phyloP scores from a whole-genome alignment of 92 coral and sea anemone species.

The Chrysogorgia sp. region DNA sequence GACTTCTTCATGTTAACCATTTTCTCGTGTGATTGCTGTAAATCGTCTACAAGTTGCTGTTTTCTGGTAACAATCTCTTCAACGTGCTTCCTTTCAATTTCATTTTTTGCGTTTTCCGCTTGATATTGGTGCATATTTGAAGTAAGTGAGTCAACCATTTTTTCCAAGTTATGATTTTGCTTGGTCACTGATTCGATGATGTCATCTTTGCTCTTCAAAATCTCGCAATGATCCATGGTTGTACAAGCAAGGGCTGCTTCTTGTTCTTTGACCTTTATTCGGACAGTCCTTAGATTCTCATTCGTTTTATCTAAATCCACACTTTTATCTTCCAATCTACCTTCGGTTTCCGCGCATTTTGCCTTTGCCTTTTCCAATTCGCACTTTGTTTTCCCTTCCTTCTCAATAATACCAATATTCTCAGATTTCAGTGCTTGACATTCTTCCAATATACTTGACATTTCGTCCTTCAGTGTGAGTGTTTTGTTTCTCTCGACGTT shows the following conservation, averaged over 20 bases:
- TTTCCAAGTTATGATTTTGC: neutral
- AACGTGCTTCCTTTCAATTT: neutral
- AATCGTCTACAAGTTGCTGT: neutral
- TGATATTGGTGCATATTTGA: slow-evolving; percentile 4
- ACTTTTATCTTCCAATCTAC: slow-evolving; percentile 18
- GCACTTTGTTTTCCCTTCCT: neutral
- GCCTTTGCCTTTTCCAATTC: neutral
- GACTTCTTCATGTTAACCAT: neutral
- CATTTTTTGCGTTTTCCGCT: neutral
- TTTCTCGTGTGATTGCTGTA: slow-evolving; percentile 1
- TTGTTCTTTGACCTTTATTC: slow-evolving; percentile 5
- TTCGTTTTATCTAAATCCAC: neutral
- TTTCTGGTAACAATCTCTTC: slow-evolving; percentile 8
- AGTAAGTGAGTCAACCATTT: neutral
- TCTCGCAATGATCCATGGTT: neutral
- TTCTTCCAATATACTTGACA: slow-evolving; percentile 2
- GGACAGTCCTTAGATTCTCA: neutral
- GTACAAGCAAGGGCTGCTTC: slow-evolving; percentile 4
- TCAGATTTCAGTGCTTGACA: neutral
- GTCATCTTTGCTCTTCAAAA: neutral
- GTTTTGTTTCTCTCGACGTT: slow-evolving; percentile 14
- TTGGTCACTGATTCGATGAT: slow-evolving; percentile 3
- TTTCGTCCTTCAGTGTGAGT: slow-evolving; percentile 6
- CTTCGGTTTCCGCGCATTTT: neutral
- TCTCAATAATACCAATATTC: neutral